Conservation (phyloP, 1,140 invertebrate genomes). For the Cataglyphis hispanica region DNA sequence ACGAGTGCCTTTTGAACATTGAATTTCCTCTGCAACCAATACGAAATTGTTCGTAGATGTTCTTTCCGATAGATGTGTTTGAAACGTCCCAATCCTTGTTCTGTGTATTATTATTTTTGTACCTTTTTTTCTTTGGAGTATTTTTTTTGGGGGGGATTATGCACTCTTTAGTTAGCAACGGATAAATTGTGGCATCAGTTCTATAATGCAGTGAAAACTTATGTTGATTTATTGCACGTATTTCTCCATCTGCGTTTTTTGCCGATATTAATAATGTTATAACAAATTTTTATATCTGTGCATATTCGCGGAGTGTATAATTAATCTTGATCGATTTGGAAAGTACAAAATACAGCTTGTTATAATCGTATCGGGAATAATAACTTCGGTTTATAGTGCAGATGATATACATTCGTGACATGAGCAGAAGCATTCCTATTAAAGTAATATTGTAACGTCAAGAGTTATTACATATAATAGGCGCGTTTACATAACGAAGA, state of each 20-base stretch:
- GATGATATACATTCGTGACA: not conserved
- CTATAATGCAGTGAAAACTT: not conserved
- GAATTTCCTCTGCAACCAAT: constrained; percentile 77
- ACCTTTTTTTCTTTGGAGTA: not conserved
- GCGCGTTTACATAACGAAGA: constrained; percentile 46
- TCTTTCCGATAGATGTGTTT: constrained; percentile 70
- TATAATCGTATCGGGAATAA: not conserved
- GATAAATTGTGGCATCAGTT: not conserved
- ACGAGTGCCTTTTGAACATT: constrained; percentile 85
- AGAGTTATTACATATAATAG: no score
- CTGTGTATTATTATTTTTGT: constrained; percentile 25
- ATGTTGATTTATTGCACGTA: constrained; percentile 19
- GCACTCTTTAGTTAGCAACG: constrained; percentile 22
- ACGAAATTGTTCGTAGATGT: constrained; percentile 69
- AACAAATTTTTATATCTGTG: constrained; percentile 48
- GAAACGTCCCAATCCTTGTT: not conserved
- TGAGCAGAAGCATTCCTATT: not conserved
- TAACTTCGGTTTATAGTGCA: not conserved
- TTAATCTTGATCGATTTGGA: constrained; percentile 43
- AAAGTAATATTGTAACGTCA: no score
- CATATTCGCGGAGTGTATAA: not conserved
- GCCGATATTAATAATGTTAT: constrained; percentile 18
- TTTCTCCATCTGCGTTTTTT: constrained; percentile 14
- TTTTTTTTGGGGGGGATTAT: not conserved
- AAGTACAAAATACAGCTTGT: constrained; percentile 41